Evolutionary conservation across 2,797 vertebrate genomes (phyloP), one percentile per base, ranked within the genome.

Genomic region (Carduelis carduelis): DNA sequence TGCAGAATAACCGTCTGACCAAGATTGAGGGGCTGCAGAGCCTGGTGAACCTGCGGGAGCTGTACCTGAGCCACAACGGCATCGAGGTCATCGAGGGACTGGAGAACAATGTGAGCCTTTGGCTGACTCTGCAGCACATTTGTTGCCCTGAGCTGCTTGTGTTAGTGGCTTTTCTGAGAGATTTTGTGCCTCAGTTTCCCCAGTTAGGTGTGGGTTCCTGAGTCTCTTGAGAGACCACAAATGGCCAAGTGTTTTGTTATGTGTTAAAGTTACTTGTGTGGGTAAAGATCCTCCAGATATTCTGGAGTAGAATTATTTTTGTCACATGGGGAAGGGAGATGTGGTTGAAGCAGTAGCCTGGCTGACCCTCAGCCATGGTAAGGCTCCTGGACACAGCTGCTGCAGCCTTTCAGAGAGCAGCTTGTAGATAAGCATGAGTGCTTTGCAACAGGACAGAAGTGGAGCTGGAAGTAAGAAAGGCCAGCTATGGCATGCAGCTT

Each of bases 31-130:
- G 99, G 37, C 98, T 99, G 20, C 99, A 99, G 97, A 98, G 97
- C 96, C 95, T 99, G 89, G 98, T 98, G 95, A 99, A 98, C 92
- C 94, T 99, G 92, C 98, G 98, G 19, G 99, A 99, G 97, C 96
- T 99, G 55, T 99, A 99, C 97, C 98, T 99, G 94, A 99, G 99
- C 98, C 99, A 99, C 98, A 99, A 99, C 2, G 99, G 99, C 95
- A 99, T 99, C 5, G 99, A 99, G 97, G 98, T 99, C 97, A 99
- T 99, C 46, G 99, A 99, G 94, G 99, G 99, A 85, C 98, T 99
- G 97, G 99, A 99, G 96, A 99, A 98, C 98, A 99, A 99, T 16
- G 99, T 99, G 97, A 99, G 46, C 1, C 34, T 88, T 7, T 26
- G 72, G 49, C 89, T 57, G 37, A 15, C 30, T 28, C 2, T 32